These are phyloP conservation scores for Amphipyra berbera DNA, from an alignment of 2,888 invertebrate species.

Conservation along the genomic window DNA sequence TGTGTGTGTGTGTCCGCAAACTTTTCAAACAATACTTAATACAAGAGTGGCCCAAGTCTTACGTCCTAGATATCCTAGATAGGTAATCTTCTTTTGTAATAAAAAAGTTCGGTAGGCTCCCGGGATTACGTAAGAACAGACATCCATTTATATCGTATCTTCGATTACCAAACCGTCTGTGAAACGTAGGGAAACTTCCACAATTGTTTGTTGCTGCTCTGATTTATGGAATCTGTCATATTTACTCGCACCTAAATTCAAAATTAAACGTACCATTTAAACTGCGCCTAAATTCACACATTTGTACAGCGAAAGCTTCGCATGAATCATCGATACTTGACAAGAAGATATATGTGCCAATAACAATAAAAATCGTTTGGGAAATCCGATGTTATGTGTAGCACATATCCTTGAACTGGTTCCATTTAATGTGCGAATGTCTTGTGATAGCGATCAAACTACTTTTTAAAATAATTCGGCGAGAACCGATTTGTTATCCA, in stretches of 20 bases:
- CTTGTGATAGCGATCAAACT: slow-evolving; percentile 49
- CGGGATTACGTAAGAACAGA: slow-evolving; percentile 7
- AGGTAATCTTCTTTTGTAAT: slow-evolving; percentile 14
- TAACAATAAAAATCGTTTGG: slow-evolving; percentile 74
- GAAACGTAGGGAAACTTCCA: background rate
- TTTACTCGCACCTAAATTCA: slow-evolving; percentile 6
- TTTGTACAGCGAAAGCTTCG: slow-evolving; percentile 47
- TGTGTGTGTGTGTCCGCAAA: slow-evolving; percentile 10
- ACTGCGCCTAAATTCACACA: background rate
- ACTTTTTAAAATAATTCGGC: slow-evolving; percentile 39
- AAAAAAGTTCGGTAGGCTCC: slow-evolving; percentile 15
- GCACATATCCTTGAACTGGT: slow-evolving; percentile 76
- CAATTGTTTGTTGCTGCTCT: slow-evolving; percentile 1
- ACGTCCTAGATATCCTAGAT: slow-evolving; percentile 4
- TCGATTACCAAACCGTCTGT: slow-evolving; percentile 8
- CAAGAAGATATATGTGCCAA: slow-evolving; percentile 61
- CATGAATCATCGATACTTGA: slow-evolving; percentile 62
- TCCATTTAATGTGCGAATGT: slow-evolving; percentile 61
- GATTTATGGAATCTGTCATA: background rate
- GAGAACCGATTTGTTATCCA: slow-evolving; percentile 38
- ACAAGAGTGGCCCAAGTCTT: slow-evolving; percentile 3
- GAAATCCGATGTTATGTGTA: slow-evolving; percentile 62
- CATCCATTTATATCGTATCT: slow-evolving; percentile 10
- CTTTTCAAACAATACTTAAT: slow-evolving; percentile 1
- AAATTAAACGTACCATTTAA: slow-evolving; percentile 16